phyloP scores from a whole-genome alignment of 2,113 vertebrate species.

The Pygoscelis antarcticus region DNA sequence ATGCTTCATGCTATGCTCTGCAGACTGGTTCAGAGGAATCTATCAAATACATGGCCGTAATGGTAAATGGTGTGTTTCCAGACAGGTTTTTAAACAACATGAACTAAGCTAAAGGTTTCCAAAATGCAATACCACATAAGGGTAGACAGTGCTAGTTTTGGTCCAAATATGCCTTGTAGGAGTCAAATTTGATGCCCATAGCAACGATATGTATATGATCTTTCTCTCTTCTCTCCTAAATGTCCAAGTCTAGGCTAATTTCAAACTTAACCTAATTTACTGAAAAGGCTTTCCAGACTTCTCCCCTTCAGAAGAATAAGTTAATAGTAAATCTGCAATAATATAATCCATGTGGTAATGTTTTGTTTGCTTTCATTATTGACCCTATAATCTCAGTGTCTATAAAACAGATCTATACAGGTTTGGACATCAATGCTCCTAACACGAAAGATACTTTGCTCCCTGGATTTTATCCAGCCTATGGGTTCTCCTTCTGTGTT shows the following conservation, averaged over 20 bases:
- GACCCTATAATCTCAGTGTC: background rate
- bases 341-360: background rate
- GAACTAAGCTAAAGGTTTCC: background rate
- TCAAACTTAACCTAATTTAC: background rate
- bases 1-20: background rate
- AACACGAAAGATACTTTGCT: background rate
- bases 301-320: background rate
- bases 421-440: background rate
- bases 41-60: background rate
- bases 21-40: background rate
- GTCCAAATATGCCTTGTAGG: background rate
- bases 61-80: background rate
- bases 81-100: background rate
- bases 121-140: background rate
- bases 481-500: background rate
- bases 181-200: background rate
- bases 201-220: background rate
- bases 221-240: background rate
- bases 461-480: background rate
- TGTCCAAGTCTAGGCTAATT: background rate
- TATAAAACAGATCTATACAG: background rate
- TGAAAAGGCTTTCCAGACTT: background rate
- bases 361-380: background rate
- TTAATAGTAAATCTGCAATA: background rate
- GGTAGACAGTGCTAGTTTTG: background rate